Conservation (phyloP, 2,888 invertebrate genomes). For the Hypselothyrea guttata region DNA sequence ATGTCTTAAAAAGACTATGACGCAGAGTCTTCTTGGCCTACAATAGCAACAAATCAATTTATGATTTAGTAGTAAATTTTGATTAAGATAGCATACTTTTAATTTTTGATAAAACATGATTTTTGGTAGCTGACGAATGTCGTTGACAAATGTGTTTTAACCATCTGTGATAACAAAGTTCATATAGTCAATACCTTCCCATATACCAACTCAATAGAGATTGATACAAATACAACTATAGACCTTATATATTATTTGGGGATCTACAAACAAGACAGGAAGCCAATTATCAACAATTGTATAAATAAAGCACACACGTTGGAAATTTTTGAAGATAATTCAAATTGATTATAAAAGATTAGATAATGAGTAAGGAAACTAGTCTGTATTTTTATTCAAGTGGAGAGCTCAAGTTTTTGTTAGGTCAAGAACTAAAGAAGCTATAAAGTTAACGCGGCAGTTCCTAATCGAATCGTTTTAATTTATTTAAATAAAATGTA, state of each 20-base stretch:
- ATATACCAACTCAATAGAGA: background rate
- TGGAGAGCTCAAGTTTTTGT: constrained; percentile 2
- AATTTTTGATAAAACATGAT: constrained; percentile 3
- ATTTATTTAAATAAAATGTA: too few species aligned
- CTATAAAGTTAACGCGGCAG: too few species aligned
- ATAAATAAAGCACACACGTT: constrained; percentile 13
- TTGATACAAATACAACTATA: constrained; percentile 1
- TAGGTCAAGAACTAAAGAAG: constrained; percentile 16
- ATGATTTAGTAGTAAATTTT: constrained; percentile 3
- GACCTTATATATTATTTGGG: constrained; percentile 20
- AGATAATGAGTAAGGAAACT: constrained; percentile 21
- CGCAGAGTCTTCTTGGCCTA: background rate
- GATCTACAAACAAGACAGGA: constrained; percentile 38
- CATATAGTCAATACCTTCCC: constrained; percentile 5
- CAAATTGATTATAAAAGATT: constrained; percentile 20
- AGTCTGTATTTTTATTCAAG: constrained; percentile 2
- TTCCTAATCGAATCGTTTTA: too few species aligned
- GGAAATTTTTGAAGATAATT: constrained; percentile 15
- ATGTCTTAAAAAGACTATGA: too few species aligned
- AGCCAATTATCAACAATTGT: constrained; percentile 37
- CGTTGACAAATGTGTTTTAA: constrained; percentile 38
- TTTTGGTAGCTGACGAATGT: constrained; percentile 18
- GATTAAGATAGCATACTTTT: constrained; percentile 16
- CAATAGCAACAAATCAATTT: background rate
- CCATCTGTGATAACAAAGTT: constrained; percentile 16